Base-by-base conservation (phyloP, 2,797 vertebrate species). In the Leptodactylus fallax region DNA sequence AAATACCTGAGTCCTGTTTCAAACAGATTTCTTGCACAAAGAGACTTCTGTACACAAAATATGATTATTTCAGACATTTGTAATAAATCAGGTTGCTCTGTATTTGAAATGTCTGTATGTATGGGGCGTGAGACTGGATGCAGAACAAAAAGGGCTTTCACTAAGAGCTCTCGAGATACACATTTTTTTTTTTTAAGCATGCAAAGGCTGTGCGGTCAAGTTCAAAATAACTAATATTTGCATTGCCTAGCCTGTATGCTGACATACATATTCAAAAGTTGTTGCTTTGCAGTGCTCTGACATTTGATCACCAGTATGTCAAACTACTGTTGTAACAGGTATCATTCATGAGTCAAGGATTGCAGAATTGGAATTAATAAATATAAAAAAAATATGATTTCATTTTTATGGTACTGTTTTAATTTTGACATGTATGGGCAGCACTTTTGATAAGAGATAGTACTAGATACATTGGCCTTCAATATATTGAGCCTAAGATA, bases 31-130 rank as follows among this genome's bases (percentile, higher is more conserved):
- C 91, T 93, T 93, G 93, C 92, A 93, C 92, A 93, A 94, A 94
- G 93, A 91, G 94, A 91, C 89, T 89, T 90, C 90, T 85, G 90
- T 91, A 91, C 91, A 93, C 91, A 93, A 92, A 94, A 27, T 93
- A 92, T 94, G 90, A 92, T 93, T 91, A 91, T 94, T 96, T 94
- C 94, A 94, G 93, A 93, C 93, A 90, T 93, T 91, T 91, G 91
- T 90, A 94, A 94, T 94, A 94, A 95, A 91, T 94, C 93, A 94
- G 67, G 25, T 92, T 25, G 47, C 89, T 91, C 90, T 84, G 90
- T 90, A 91, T 91, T 92, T 67, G 80, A 91, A 91, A 92, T 87
- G 93, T 94, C 93, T 89, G 81, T 91, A 90, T 85, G 90, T 61
- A 90, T 93, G 93, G 87, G 86, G 92, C 87, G 61, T 92, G 87